Evolutionary conservation across 2,113 vertebrate genomes (phyloP), one percentile per base, ranked within the genome.

Genomic region (Etia nguti): DNA sequence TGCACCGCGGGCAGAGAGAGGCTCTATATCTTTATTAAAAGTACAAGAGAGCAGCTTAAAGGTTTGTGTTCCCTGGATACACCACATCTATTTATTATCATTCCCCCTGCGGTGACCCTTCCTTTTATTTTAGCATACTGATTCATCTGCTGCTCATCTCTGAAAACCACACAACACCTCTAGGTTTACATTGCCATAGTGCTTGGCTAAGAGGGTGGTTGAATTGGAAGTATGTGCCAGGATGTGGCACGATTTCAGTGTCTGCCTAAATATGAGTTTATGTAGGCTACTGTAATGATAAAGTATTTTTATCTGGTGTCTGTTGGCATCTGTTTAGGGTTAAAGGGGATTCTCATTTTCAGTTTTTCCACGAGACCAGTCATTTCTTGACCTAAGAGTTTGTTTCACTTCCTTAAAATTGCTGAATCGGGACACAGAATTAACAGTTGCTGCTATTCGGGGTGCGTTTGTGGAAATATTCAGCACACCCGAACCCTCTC

Each of bases 71-170:
- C 92, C 95, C 95, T 94, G 93, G 97, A 96, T 96, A 97, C 96
- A 90, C 92, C 81, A 88, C 92, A 89, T 96, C 97, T 96, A 97
- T 97, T 97, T 98, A 96, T 97, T 97, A 95, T 95, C 94, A 41
- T 91, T 94, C 94, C 91, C 94, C 94, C 89, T 77, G 77, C 95
- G 20, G 91, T 96, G 96, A 97, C 97, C 96, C 96, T 95, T 88
- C 94, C 95, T 97, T 98, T 98, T 98, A 97, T 97, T 99, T 98
- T 98, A 97, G 94, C 96, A 92, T 95, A 94, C 92, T 98, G 97
- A 98, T 97, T 98, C 98, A 98, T 97, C 96, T 95, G 95, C 96
- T 94, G 96, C 96, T 97, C 96, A 97, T 97, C 96, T 95, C 94
- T 92, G 90, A 96, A 97, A 97, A 96, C 96, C 97, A 96, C 96